Percentiles rank a stretch among this genome's conserved stretches.
Evolutionary conservation across 2,888 invertebrate genomes (phyloP).

Genomic region (Drosophila emarginata): DNA sequence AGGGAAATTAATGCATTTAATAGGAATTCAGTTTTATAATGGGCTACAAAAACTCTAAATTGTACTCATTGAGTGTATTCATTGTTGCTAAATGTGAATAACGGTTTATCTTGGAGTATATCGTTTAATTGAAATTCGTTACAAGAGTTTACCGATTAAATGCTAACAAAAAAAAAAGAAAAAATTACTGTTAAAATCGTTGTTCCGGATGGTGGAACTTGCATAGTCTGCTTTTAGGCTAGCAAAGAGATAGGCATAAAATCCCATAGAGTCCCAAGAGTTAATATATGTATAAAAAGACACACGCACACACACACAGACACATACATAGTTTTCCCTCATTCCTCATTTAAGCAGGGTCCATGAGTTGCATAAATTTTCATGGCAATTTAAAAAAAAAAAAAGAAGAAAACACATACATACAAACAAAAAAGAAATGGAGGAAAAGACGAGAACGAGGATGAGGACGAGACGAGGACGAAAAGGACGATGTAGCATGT

Average conservation of each 20-base stretch:
- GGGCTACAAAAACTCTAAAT: no score
- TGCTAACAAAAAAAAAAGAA: no score
- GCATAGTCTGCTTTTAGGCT: constrained; percentile 7
- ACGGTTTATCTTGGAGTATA: neutral
- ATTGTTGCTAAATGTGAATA: neutral
- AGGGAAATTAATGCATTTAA: no score
- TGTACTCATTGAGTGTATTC: neutral
- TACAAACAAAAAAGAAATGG: neutral
- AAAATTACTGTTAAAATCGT: neutral
- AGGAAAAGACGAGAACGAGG: neutral
- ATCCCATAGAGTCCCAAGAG: neutral
- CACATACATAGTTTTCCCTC: constrained; percentile 1
- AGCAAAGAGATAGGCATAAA: neutral
- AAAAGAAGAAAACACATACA: neutral
- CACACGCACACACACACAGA: neutral
- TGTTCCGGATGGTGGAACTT: neutral
- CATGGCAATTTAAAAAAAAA: constrained; percentile 6
- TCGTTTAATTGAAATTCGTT: neutral
- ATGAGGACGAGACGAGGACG: neutral
- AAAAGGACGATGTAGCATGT: constrained; percentile 1
- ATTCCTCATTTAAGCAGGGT: constrained; percentile 11
- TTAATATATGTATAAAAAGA: constrained; percentile 1
- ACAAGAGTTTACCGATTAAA: neutral
- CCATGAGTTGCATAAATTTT: constrained; percentile 17
- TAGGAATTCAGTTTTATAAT: no score